Percentiles rank a stretch among this genome's conserved stretches.
Conservation (phyloP, 2,797 vertebrate species). For the Melanotaenia maccullochi region DNA sequence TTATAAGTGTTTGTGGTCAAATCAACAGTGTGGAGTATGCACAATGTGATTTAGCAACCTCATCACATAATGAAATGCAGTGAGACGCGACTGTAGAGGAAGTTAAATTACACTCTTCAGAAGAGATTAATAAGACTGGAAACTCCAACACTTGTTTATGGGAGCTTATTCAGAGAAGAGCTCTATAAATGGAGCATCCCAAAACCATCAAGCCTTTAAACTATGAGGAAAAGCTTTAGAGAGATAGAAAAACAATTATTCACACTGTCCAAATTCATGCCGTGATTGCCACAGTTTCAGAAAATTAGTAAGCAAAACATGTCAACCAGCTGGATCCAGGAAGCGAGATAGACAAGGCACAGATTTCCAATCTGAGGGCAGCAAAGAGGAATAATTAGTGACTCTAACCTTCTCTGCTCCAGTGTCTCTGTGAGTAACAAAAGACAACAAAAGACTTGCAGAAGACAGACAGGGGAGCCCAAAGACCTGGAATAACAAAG, state of each 20-base stretch:
- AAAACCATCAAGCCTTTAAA: background rate
- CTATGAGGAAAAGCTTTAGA: background rate
- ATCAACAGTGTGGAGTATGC: no score
- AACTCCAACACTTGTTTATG: background rate
- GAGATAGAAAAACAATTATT: background rate
- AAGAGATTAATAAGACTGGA: background rate
- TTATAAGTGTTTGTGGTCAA: background rate
- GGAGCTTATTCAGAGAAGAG: background rate
- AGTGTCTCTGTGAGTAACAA: no score
- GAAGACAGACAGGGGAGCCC: no score
- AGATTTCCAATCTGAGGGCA: no score
- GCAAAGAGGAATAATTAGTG: no score
- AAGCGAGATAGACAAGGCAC: background rate
- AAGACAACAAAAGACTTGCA: no score
- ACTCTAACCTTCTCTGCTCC: no score
- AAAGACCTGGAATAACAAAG: no score
- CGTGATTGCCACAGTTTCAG: background rate
- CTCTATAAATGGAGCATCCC: background rate
- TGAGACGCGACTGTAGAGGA: background rate
- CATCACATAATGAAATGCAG: background rate
- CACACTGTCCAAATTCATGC: background rate
- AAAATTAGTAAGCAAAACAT: background rate
- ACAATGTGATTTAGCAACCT: no score
- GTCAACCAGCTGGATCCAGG: background rate
- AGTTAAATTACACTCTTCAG: background rate